These are phyloP conservation scores for Parasteatoda tepidariorum DNA, from an alignment of 1,140 invertebrate species.

Conservation along the genomic window DNA sequence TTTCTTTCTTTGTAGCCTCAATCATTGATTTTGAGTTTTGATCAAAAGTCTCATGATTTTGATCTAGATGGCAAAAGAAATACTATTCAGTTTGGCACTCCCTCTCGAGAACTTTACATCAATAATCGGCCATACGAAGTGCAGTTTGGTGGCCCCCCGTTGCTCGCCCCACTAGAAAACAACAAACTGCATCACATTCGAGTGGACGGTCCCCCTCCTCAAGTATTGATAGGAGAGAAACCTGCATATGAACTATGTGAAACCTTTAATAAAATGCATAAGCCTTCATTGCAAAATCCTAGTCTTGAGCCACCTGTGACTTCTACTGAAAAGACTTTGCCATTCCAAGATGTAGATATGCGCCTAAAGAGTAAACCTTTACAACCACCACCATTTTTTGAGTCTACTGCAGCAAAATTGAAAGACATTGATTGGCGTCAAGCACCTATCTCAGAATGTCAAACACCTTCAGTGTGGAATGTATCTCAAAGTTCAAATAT, in stretches of 20 bases:
- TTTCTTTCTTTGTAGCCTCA: slow-evolving; percentile 47
- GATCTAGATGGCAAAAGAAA: slow-evolving; percentile 70
- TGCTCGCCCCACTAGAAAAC: slow-evolving; percentile 81
- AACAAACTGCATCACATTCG: slow-evolving; percentile 85
- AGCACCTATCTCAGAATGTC: not conserved
- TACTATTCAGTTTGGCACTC: slow-evolving; percentile 87
- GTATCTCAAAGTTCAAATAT: no score
- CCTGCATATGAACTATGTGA: slow-evolving; percentile 59
- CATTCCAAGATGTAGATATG: slow-evolving; percentile 50
- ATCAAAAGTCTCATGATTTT: slow-evolving; percentile 67
- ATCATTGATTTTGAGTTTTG: slow-evolving; percentile 50
- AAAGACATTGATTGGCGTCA: slow-evolving; percentile 46
- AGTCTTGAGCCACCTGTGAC: not conserved
- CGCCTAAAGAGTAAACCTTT: slow-evolving; percentile 3
- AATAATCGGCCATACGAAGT: slow-evolving; percentile 88
- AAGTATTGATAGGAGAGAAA: slow-evolving; percentile 72
- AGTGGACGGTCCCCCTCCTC: slow-evolving; percentile 82
- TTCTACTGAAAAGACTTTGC: not conserved
- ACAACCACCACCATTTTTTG: not conserved
- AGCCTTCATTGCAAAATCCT: not conserved
- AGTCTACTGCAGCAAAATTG: not conserved
- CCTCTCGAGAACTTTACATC: slow-evolving; percentile 89
- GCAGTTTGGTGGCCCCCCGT: slow-evolving; percentile 92
- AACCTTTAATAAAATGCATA: not conserved
- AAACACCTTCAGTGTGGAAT: no score